Evolutionary conservation across 2,113 vertebrate species (phyloP), one percentile per base, ranked within the genome.

Genomic region (Grantiella picta): DNA sequence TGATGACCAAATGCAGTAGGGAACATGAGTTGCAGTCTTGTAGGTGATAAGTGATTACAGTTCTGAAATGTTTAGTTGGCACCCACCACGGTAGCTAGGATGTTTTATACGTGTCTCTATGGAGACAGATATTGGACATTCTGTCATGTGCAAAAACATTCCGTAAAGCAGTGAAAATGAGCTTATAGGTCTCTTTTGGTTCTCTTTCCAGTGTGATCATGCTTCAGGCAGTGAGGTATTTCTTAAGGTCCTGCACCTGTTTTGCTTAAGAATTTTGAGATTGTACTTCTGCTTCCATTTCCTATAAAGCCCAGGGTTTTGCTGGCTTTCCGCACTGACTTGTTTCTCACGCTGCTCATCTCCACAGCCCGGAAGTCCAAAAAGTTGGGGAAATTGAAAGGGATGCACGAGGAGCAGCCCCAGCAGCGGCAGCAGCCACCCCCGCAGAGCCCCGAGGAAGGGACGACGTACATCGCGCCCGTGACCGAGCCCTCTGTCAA

Each of bases 331-430:
- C 42, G 2, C 78, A 52, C 15, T 72, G 21, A 95, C 24, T 21
- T 66, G n/a, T 5, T n/a, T 95, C 73, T 94, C 60, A 11, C 35
- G 2, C 42, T 89, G 42, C 45, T 96, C 79, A 50, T 33, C 71
- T 92, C 27, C 38, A 35, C 97, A 99, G 99, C 99, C 47, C 99
- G 99, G 3, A 99, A 99, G 97, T 99, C 99, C 27, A 99, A 99
- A 97, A 99, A 99, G 96, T 87, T 99, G 96, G 99, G 99, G 14
- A 99, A 99, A 92, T 98, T 99, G 96, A 99, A 99, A 98, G 99
- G 98, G 69, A 97, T 99, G 72, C 98, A 97, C 1, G 99, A 99
- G 86, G 99, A 99, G 31, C 98, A 98, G 59, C 97, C 96, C 12
- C 97, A 92, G 50, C 97, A 96, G 5, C 97, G 97, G 3, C 98